phyloP scores from a whole-genome alignment of 2,888 invertebrate genomes.

The Aquatica leii region DNA sequence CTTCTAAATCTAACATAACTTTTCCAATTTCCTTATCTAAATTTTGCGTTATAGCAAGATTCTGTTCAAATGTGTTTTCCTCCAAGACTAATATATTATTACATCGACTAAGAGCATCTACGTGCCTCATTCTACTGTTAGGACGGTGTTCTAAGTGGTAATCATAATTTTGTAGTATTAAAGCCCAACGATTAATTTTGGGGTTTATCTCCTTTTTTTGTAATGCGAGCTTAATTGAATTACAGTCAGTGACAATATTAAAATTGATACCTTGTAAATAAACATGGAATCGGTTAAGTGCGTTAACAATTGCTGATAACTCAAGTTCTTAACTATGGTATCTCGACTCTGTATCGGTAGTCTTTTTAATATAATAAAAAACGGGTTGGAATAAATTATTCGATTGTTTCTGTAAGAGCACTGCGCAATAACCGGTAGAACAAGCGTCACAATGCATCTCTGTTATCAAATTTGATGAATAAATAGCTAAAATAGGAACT shows the following conservation, averaged over 20 bases:
- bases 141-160: constrained; percentile 24
- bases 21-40: too few relatives aligned
- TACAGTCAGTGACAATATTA: constrained; percentile 46
- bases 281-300: constrained; percentile 45
- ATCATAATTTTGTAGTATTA: constrained; percentile 17
- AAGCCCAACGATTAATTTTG: constrained; percentile 33
- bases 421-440: constrained; percentile 45
- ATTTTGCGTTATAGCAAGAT: too few relatives aligned
- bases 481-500: constrained; percentile 48
- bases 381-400: constrained; percentile 45
- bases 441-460: constrained; percentile 53
- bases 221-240: constrained; percentile 42
- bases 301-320: constrained; percentile 43
- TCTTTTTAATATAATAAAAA: constrained; percentile 49
- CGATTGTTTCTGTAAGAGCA: constrained; percentile 47
- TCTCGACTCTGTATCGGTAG: constrained; percentile 43
- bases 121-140: constrained; percentile 44
- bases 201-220: constrained; percentile 48
- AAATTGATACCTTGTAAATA: constrained; percentile 46
- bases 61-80: background rate
- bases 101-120: constrained; percentile 40
- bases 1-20: too few relatives aligned
- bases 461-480: constrained; percentile 47
- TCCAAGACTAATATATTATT: background rate
- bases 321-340: constrained; percentile 52